Conservation (phyloP, 2,888 invertebrate genomes). For the Labia minor region DNA sequence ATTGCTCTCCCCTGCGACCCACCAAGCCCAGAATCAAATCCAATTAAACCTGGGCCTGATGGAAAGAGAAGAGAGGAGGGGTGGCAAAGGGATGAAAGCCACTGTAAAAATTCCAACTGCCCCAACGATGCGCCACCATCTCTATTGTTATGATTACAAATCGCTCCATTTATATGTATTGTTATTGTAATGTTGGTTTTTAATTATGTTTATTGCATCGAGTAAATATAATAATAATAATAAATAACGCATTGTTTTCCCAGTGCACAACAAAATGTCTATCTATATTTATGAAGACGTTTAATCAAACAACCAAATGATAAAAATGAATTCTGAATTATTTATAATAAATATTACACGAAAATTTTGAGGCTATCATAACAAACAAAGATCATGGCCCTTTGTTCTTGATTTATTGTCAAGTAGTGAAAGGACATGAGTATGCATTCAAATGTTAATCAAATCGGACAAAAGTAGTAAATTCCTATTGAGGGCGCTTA, state of each 20-base stretch:
- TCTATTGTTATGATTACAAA: constrained; percentile 5
- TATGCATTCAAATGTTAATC: constrained; percentile 1
- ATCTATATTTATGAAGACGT: constrained; percentile 13
- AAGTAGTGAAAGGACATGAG: not conserved
- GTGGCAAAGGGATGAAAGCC: not conserved
- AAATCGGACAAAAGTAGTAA: not conserved
- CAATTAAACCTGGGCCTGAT: not conserved
- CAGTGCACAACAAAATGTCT: not conserved
- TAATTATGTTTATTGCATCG: not conserved
- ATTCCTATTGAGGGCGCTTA: not conserved
- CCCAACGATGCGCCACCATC: not conserved
- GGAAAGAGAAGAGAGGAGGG: not conserved
- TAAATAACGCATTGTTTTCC: constrained; percentile 13
- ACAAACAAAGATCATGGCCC: not conserved
- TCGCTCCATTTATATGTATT: not conserved
- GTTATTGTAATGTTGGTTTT: constrained; percentile 13
- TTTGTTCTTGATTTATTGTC: constrained; percentile 13
- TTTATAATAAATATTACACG: not conserved
- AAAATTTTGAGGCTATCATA: not conserved
- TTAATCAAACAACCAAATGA: not conserved
- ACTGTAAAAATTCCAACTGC: not conserved
- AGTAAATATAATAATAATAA: too few species aligned
- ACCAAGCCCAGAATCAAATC: not conserved
- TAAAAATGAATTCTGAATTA: constrained; percentile 1
- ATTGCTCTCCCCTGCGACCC: constrained; percentile 3